These are phyloP conservation scores for Phoxinus dragarum DNA, from an alignment of 2,797 vertebrate species.

Conservation along the genomic window DNA sequence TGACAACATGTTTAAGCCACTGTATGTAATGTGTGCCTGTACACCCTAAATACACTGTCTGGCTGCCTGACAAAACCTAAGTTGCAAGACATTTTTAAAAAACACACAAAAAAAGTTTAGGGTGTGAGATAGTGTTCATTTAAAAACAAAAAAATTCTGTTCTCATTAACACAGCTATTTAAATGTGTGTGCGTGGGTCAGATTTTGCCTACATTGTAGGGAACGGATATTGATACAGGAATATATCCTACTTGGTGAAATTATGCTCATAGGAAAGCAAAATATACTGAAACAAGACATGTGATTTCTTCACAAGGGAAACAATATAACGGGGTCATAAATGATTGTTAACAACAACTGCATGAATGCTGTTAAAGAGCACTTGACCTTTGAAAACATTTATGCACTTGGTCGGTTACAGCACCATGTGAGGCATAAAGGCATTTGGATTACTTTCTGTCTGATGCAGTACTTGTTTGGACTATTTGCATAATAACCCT, in stretches of 20 bases:
- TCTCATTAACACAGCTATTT: neutral
- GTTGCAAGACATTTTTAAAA: neutral
- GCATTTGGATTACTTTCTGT: neutral
- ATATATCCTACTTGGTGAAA: neutral
- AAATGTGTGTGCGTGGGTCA: neutral
- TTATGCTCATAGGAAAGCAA: neutral
- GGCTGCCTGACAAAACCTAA: neutral
- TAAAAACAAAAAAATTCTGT: neutral
- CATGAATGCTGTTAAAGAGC: slow-evolving; percentile 44
- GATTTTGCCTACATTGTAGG: neutral
- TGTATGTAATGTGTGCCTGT: neutral
- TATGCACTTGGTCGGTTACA: slow-evolving; percentile 7
- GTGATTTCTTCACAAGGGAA: neutral
- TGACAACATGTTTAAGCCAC: slow-evolving; percentile 56
- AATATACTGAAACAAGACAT: neutral
- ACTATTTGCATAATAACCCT: neutral
- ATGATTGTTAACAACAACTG: slow-evolving; percentile 49
- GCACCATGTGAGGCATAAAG: neutral
- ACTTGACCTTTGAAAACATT: slow-evolving; percentile 52
- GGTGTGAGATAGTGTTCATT: neutral
- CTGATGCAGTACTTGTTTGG: neutral
- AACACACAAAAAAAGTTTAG: neutral
- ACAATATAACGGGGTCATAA: neutral
- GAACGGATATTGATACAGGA: neutral
- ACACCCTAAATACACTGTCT: slow-evolving; percentile 36